Base-by-base conservation (phyloP, 2,888 invertebrate species). In the Mermis nigrescens region DNA sequence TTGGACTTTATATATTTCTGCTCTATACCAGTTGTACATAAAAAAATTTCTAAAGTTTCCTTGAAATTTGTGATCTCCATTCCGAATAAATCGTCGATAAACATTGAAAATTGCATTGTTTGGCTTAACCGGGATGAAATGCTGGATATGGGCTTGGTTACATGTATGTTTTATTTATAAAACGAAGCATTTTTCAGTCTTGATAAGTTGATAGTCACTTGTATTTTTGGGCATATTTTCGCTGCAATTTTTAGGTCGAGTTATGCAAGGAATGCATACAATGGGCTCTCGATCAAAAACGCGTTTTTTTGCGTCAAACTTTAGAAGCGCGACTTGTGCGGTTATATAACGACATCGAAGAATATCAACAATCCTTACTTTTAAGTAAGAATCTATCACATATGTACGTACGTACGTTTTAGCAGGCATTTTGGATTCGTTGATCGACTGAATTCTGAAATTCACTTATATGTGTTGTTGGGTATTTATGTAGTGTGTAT, bases 281-380 rank as follows among this genome's bases (percentile, higher is more conserved):
- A 77, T 98, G 98, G 98, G 92, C 98, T 31, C 91, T 91, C 74
- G 86, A 89, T 71, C 95, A 99, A 75, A 85, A 91, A 65, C 82
- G 98, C 66, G 94, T 92, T 26, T 99, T 95, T 76, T 77, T 99
- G 63, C 80, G 98, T 67, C 98, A 99, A 76, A 89, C 91, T 0
- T 76, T 98, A 66, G 26, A 76, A 73, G 87, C 94, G 22, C 80
- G 95, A 67, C 79, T 99, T 61, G 84, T 99, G 71, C 90, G 92
- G 1, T 79, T 99, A 46, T 94, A 90, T 76, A 78, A 75, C 67
- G 77, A 77, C 64, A 73, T 75, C 24, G 68, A 66, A 27, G 60
- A 65, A 58, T 69, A 66, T 60, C 66, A 65, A 3, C 66, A 70
- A 31, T 69, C 74, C 3, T 65, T 77, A 27, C 66, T 66, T 29